Evolutionary conservation across 2,113 vertebrate species (phyloP).

Genomic region (Mandrillus leucophaeus): DNA sequence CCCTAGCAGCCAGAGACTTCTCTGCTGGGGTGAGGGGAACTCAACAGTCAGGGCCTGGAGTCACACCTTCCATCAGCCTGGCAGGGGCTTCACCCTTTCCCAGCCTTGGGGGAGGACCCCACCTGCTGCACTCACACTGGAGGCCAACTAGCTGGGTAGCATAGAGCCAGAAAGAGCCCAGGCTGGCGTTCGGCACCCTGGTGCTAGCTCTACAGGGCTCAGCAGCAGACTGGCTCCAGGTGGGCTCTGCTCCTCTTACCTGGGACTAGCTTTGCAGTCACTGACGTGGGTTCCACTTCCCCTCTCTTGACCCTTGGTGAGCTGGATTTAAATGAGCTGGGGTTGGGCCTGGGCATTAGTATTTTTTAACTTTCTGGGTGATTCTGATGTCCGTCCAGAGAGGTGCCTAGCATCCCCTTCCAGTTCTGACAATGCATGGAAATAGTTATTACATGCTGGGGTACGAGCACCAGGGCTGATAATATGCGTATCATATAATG

Average conservation of each 20-base stretch:
- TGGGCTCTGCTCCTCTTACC: not conserved
- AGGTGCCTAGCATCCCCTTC: accelerated
- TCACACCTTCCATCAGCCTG: not conserved
- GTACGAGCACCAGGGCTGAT: not conserved
- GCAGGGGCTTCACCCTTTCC: not conserved
- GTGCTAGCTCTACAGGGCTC: not conserved
- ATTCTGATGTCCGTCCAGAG: not conserved
- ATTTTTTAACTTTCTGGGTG: not conserved
- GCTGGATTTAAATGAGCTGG: not conserved
- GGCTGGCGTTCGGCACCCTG: not conserved
- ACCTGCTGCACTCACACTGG: not conserved
- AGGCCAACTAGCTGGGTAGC: not conserved
- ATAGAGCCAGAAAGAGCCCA: not conserved
- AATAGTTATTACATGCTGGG: not conserved
- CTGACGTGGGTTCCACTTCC: not conserved
- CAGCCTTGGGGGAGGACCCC: not conserved
- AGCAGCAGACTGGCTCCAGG: not conserved
- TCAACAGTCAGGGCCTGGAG: not conserved
- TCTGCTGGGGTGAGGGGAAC: not conserved
- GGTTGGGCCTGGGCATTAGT: not conserved
- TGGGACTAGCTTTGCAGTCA: not conserved
- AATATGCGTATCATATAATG: not conserved
- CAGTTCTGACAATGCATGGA: accelerated
- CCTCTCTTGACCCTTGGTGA: not conserved
- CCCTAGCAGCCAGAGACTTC: not conserved